Evolutionary conservation across 2,888 invertebrate species (phyloP).

Genomic region (Salticus scenicus): DNA sequence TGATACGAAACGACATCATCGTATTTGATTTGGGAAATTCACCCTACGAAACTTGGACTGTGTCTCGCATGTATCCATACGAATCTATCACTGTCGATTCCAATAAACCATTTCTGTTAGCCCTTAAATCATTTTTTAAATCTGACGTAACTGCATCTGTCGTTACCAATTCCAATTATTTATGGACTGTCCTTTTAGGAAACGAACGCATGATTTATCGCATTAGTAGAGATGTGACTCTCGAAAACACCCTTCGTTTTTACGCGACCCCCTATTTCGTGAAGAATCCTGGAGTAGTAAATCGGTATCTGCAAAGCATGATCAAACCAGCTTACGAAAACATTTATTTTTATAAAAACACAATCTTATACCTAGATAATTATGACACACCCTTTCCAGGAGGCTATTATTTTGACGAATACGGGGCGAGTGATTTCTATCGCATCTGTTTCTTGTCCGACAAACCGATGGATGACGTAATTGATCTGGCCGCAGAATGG

Average conservation of each 20-base stretch:
- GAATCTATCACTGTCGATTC: too few relatives aligned
- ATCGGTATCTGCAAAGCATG: not conserved
- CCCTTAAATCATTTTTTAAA: too few relatives aligned
- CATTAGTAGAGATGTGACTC: not conserved
- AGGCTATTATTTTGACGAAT: not conserved
- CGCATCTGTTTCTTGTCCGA: not conserved
- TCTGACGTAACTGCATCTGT: not conserved
- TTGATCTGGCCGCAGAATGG: not conserved
- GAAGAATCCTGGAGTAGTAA: not conserved
- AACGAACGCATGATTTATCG: constrained; percentile 11
- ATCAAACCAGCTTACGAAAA: not conserved
- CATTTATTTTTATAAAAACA: constrained; percentile 17
- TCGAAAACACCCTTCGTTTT: too few relatives aligned
- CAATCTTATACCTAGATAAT: constrained; percentile 3
- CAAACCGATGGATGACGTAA: not conserved
- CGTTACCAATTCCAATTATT: not conserved
- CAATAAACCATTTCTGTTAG: too few relatives aligned
- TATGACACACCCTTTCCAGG: constrained; percentile 21
- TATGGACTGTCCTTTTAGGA: constrained; percentile 11
- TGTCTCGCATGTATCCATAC: too few relatives aligned
- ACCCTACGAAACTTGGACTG: too few relatives aligned
- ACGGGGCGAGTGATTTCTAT: not conserved
- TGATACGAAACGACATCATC: too few relatives aligned
- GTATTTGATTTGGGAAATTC: too few relatives aligned
- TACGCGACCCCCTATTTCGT: constrained; percentile 10